phyloP scores from a whole-genome alignment of 1,140 invertebrate species.

The Trachelipus rathkii region DNA sequence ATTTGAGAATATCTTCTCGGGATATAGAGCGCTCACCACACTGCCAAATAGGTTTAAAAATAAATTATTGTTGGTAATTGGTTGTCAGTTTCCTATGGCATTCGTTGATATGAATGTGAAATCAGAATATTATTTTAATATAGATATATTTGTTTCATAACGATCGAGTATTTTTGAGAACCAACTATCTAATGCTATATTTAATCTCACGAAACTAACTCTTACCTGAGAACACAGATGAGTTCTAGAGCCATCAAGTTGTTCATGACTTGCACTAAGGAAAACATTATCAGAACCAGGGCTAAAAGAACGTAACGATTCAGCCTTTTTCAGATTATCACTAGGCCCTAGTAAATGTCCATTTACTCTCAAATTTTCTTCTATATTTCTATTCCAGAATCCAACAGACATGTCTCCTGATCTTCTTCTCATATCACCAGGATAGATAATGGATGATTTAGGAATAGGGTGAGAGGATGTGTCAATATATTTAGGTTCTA shows the following conservation, averaged over 20 bases:
- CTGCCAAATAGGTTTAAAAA: background rate
- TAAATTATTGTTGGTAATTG: background rate
- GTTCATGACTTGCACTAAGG: constrained; percentile 61
- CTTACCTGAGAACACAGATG: background rate
- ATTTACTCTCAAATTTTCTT: background rate
- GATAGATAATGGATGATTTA: background rate
- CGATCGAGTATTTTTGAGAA: background rate
- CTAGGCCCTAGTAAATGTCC: background rate
- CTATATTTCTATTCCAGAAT: background rate
- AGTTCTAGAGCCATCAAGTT: constrained; percentile 23
- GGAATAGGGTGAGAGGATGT: background rate
- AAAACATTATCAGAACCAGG: constrained; percentile 83
- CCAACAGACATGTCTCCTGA: background rate
- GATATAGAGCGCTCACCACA: background rate
- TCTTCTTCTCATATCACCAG: background rate
- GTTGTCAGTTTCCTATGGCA: no score
- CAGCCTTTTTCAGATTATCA: constrained; percentile 58
- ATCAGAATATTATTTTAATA: no score
- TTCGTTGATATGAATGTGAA: no score
- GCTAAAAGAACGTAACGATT: constrained; percentile 74
- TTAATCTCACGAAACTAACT: background rate
- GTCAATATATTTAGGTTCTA: background rate
- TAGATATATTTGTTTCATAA: background rate
- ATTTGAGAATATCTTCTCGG: background rate
- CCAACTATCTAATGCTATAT: no score